Evolutionary conservation across 2,888 invertebrate genomes (phyloP).

Genomic region (Megastigmus dorsalis): DNA sequence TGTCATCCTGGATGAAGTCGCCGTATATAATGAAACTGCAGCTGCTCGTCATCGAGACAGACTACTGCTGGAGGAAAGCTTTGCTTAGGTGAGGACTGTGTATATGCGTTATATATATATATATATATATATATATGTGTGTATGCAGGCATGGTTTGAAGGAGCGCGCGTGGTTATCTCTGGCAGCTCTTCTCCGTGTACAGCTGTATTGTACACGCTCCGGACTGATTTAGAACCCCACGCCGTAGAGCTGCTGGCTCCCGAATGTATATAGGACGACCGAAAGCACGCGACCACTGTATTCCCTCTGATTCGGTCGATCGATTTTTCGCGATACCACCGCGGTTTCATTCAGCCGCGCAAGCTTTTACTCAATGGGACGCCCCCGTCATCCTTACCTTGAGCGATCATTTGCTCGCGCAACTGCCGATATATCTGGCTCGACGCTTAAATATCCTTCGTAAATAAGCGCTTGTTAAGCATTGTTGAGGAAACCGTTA

Average conservation of each 20-base stretch:
- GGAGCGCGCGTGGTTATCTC: neutral
- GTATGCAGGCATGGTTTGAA: too few relatives aligned
- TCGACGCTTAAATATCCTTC: too few relatives aligned
- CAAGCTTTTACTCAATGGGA: too few relatives aligned
- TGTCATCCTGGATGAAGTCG: conserved; percentile 49
- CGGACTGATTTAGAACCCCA: neutral
- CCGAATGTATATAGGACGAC: neutral
- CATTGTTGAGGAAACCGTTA: too few relatives aligned
- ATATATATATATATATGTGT: neutral
- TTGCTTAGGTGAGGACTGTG: conserved; percentile 66
- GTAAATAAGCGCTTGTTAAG: too few relatives aligned
- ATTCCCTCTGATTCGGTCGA: too few relatives aligned
- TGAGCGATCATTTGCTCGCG: too few relatives aligned
- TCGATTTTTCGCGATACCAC: too few relatives aligned
- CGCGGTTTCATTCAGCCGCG: too few relatives aligned
- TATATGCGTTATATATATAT: neutral
- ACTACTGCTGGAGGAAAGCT: conserved; percentile 71
- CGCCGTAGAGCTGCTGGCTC: too few relatives aligned
- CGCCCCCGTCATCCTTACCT: too few relatives aligned
- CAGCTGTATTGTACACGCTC: neutral
- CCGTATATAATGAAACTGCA: conserved; percentile 72
- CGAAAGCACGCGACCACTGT: neutral
- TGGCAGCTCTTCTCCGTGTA: conserved; percentile 1
- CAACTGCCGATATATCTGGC: too few relatives aligned
- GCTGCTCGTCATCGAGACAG: conserved; percentile 71